These are phyloP conservation scores for Electrona antarctica DNA, from an alignment of 2,113 vertebrate species.

Conservation along the genomic window DNA sequence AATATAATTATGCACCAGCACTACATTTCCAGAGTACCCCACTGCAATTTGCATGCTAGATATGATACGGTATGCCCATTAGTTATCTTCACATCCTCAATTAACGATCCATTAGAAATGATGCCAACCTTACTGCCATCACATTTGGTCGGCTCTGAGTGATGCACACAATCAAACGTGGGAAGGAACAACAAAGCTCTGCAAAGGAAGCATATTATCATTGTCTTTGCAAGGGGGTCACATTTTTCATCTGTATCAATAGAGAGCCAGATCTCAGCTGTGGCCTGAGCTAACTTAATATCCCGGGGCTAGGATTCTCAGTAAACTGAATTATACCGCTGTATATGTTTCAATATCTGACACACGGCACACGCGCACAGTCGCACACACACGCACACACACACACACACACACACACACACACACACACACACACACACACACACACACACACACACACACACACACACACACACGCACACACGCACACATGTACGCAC, in stretches of 20 bases:
- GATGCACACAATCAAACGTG: conserved; percentile 47
- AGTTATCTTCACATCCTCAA: conserved; percentile 48
- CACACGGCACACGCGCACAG: not conserved
- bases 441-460: too few species aligned
- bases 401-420: too few species aligned
- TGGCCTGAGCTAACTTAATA: conserved; percentile 70
- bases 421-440: not conserved
- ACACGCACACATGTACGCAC: not conserved
- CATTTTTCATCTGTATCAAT: conserved; percentile 59
- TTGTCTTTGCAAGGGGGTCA: conserved; percentile 36
- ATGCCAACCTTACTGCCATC: conserved; percentile 35
- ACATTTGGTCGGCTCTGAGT: conserved; percentile 49
- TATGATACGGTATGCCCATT: conserved; percentile 46
- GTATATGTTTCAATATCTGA: conserved; percentile 63
- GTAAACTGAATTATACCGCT: conserved; percentile 65
- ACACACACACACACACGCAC: too few species aligned
- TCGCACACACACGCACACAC: too few species aligned
- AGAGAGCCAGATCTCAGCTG: conserved; percentile 56
- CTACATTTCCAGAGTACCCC: not conserved
- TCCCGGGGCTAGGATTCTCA: conserved; percentile 40
- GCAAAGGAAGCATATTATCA: conserved; percentile 31
- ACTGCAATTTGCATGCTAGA: conserved; percentile 29
- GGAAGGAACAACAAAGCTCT: conserved; percentile 43
- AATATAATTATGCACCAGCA: too few species aligned
- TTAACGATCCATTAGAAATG: conserved; percentile 45